A percentile compares a stretch with the other conserved stretches of the same genome.
phyloP scores from a whole-genome alignment of 2,888 invertebrate genomes.

The Resseliella maxima region DNA sequence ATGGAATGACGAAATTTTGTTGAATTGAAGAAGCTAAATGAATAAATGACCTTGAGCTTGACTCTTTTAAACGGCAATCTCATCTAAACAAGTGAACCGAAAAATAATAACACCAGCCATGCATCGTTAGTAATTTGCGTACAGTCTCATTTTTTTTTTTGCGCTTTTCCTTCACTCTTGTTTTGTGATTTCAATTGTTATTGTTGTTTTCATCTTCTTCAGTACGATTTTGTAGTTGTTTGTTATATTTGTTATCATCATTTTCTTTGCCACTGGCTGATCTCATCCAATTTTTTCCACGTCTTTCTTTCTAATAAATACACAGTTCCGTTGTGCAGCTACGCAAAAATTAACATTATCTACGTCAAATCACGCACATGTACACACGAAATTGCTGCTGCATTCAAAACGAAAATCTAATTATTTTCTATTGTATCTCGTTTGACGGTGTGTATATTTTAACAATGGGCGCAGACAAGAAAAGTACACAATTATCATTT shows the following conservation, averaged over 20 bases:
- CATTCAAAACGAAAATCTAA: no score
- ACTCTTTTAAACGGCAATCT: neutral
- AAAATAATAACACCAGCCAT: neutral
- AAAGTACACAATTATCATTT: no score
- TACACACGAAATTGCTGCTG: no score
- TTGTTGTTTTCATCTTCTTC: no score
- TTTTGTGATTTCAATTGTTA: neutral
- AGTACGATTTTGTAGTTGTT: no score
- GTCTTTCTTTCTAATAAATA: no score
- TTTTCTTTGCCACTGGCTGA: neutral
- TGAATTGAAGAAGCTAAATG: conserved; percentile 11
- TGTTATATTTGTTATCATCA: no score
- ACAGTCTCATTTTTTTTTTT: neutral
- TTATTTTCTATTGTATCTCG: no score
- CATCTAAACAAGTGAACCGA: conserved; percentile 7
- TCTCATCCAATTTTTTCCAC: neutral
- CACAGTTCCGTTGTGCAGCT: neutral
- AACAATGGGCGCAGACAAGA: no score
- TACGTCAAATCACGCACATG: neutral
- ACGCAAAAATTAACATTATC: neutral
- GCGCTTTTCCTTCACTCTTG: neutral
- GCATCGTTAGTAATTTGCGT: neutral
- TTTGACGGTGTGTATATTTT: no score
- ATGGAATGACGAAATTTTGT: conserved; percentile 1
- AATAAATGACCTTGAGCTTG: conserved; percentile 35